Conservation (phyloP, 1,140 invertebrate genomes). For the Adoxophyes honmai region DNA sequence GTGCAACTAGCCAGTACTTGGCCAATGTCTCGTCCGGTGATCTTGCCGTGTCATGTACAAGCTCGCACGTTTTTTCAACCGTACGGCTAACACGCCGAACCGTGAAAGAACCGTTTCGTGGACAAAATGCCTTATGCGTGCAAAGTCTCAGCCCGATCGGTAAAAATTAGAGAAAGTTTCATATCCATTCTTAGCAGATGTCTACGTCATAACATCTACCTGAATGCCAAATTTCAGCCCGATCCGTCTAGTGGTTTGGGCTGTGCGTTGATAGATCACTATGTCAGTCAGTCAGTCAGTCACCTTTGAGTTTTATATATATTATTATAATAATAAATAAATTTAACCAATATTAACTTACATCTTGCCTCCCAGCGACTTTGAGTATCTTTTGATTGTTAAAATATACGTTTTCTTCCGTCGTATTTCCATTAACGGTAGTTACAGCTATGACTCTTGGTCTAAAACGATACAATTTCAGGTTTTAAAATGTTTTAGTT, state of each 20-base stretch:
- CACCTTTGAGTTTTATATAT: too few relatives aligned
- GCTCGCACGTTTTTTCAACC: constrained; percentile 20
- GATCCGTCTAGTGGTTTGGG: too few relatives aligned
- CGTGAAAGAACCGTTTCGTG: constrained; percentile 16
- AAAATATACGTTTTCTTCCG: constrained; percentile 49
- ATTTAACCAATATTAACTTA: too few relatives aligned
- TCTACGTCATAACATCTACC: too few relatives aligned
- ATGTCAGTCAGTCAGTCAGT: too few relatives aligned
- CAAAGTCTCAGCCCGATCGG: too few relatives aligned
- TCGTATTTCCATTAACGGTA: constrained; percentile 57
- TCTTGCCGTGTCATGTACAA: constrained; percentile 19
- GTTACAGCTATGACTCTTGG: constrained; percentile 52
- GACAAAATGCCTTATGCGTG: constrained; percentile 16
- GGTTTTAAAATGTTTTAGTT: too few relatives aligned
- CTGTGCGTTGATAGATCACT: too few relatives aligned
- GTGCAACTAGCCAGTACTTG: constrained; percentile 18
- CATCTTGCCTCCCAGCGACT: constrained; percentile 54
- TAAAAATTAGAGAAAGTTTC: too few relatives aligned
- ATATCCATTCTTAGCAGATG: too few relatives aligned
- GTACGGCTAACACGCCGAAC: constrained; percentile 18
- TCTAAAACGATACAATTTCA: constrained; percentile 41
- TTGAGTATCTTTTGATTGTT: constrained; percentile 62
- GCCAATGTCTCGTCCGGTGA: constrained; percentile 18
- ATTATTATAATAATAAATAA: too few relatives aligned
- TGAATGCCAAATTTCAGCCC: too few relatives aligned